Evolutionary conservation across 2,113 vertebrate species (phyloP).

Genomic region (Elachura formosa): DNA sequence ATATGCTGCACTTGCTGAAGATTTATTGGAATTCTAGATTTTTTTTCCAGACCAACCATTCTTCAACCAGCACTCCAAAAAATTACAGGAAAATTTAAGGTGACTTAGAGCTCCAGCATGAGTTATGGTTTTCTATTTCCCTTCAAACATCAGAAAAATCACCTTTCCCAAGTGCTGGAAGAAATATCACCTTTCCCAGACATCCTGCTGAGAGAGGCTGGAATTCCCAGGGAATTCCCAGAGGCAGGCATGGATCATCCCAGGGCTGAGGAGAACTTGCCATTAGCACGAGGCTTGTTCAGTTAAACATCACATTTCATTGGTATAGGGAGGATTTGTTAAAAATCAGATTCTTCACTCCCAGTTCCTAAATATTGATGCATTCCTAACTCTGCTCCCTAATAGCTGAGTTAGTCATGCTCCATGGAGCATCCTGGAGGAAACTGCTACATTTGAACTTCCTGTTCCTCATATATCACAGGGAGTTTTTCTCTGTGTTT

Average conservation of each 20-base stretch:
- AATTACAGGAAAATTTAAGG: not conserved
- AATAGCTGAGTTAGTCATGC: not conserved
- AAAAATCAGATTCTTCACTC: not conserved
- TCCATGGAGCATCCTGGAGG: not conserved
- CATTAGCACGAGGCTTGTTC: not conserved
- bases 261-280: not conserved
- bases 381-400: not conserved
- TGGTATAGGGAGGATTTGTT: rapidly evolving
- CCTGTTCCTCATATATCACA: not conserved
- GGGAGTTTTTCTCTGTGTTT: not conserved
- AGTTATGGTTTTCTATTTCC: not conserved
- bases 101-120: not conserved
- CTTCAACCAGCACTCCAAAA: not conserved
- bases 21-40: not conserved
- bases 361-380: not conserved
- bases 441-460: not conserved
- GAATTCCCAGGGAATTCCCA: not conserved
- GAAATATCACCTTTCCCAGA: no score
- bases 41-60: not conserved
- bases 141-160: not conserved
- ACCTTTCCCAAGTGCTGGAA: not conserved
- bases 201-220: not conserved
- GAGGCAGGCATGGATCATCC: not conserved
- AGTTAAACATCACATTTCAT: not conserved
- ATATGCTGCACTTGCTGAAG: rapidly evolving